Base-by-base conservation (phyloP, 2,113 vertebrate genomes). In the Hypocryptadius cinnamomeus region DNA sequence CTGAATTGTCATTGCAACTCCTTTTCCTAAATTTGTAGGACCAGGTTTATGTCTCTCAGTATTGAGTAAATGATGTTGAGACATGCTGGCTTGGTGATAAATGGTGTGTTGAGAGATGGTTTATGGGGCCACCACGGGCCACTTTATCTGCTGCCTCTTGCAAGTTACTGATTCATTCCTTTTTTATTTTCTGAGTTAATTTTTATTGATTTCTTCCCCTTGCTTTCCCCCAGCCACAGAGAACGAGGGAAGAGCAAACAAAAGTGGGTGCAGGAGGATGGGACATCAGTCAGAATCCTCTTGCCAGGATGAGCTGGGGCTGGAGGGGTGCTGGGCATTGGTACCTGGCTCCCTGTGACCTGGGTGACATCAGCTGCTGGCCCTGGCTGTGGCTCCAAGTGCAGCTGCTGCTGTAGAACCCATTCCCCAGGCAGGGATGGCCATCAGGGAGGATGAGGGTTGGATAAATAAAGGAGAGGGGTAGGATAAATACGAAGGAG, bases 171-270 rank as follows among this genome's bases (percentile, higher is more conserved):
- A 89, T 84, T 85, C 2, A 0, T 79, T 92, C 81, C 81, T 73
- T 96, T 89, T 85, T 95, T 91, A 87, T 87, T 90, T 91, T 53
- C 66, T 25, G 89, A 87, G 88, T 92, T 65, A 81, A 79, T 79
- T 91, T 95, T 85, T 92, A 95, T 89, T 54, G 95, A 94, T 92
- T 93, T 77, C 40, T 80, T 74, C 56, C 72, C 28, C 59, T 64
- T 33, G 81, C 80, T 45, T 54, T 86, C 17, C 40, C 31, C 13
- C 70, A 81, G 85, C n/a, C 30, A 31, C 39, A 22, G 23, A 42
- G 40, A 71, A 88, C 4, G 53, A 79, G 65, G 42, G 57, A 39
- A 79, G 45, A 71, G 35, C 77, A 68, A 76, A 81, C 40, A 50
- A 15, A 70, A 80, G 51, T 0, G 2, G 60, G 47, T 37, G 50